Evolutionary conservation across 2,888 invertebrate species (phyloP), one percentile per base, ranked within the genome.

Genomic region (Diachrysia chrysitis): DNA sequence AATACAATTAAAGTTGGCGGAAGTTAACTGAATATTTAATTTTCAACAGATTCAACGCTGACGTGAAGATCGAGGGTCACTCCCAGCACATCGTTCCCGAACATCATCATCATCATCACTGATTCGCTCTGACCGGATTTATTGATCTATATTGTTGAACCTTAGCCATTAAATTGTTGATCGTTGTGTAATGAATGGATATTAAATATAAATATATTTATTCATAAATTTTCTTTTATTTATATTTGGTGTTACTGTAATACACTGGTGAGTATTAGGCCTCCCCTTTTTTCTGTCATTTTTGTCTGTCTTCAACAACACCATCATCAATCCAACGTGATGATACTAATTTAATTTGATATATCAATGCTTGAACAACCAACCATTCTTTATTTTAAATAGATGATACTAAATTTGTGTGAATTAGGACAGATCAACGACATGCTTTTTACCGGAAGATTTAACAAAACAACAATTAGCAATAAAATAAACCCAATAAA

Each of bases 161-260:
- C 14, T 64, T 16, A 25, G 42, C 16, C 32, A 19, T 76, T 56
- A 66, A 23, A 71, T 59, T 62, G 60, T 73, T 73, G 54, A 46
- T 63, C 23, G n/a, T 37, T 51, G n/a, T 25, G 35, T 25, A 58
- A 79, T 63, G 88, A 85, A 69, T 89, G 85, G 62, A 59, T 92
- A 85, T 35, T 90, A 82, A 23, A 91, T 92, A 17, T 89, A 85
- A 64, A 88, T 79, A 77, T 93, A 92, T 76, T 92, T 89, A 19
- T 91, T 91, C 42, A 42, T 42, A 42, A 42, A 4, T n/a, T 21
- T 21, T 51, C 19, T 51, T 21, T 48, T 1, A 17, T 51, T 19
- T 21, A 51, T n/a, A n/a, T n/a, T n/a, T n/a, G n/a, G n/a, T n/a
- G n/a, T n/a, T n/a, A n/a, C n/a, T n/a, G n/a, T n/a, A n/a, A n/a